These are phyloP conservation scores for Peromyscus eremicus DNA, from an alignment of 2,797 vertebrate genomes.

Conservation along the genomic window DNA sequence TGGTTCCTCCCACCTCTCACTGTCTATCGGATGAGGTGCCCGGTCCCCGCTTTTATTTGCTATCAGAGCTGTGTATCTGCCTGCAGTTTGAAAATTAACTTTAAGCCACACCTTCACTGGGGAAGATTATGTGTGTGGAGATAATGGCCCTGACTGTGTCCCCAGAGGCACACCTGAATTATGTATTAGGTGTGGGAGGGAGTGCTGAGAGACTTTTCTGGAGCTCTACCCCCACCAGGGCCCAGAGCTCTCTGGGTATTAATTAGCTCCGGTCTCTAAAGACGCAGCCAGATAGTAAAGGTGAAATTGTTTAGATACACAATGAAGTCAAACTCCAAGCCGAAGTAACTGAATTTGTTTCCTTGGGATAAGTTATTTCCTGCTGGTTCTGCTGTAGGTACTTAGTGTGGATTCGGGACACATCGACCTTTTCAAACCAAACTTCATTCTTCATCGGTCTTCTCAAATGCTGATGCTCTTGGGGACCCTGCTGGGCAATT, in stretches of 20 bases:
- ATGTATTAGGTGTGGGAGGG: conserved; percentile 44
- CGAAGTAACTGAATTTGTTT: conserved; percentile 15
- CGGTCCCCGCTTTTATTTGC: neutral
- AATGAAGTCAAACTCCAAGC: neutral
- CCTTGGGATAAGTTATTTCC: neutral
- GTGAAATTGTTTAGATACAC: neutral
- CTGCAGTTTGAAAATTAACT: conserved; percentile 60
- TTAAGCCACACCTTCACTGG: neutral
- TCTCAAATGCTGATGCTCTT: neutral
- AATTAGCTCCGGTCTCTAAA: neutral
- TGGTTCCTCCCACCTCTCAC: neutral
- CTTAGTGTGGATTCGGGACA: neutral
- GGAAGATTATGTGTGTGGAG: neutral
- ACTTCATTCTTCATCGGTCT: conserved; percentile 9
- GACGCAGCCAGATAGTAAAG: neutral
- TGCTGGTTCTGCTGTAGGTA: neutral
- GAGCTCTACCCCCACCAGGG: neutral
- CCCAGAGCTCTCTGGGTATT: neutral
- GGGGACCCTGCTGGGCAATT: neutral
- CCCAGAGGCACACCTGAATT: conserved; percentile 61
- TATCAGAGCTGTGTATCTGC: neutral
- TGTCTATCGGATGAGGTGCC: neutral
- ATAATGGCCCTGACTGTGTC: neutral
- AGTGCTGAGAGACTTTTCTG: neutral
- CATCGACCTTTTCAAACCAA: neutral